Conservation (phyloP, 2,888 invertebrate genomes). For the Tipula lateralis region DNA sequence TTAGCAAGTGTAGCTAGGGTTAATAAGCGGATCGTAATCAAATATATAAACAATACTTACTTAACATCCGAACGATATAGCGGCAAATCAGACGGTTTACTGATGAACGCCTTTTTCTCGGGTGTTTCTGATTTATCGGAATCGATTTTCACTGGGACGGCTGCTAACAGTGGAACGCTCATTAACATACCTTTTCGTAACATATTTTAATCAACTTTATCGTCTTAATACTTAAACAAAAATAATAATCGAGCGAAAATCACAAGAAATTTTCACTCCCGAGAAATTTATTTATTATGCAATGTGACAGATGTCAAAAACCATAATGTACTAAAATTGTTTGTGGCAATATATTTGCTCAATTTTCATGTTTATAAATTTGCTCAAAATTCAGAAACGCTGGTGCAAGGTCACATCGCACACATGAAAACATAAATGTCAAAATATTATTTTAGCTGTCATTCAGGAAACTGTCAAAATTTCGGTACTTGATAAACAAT, state of each 20-base stretch:
- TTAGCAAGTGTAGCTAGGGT: neutral
- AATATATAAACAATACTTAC: neutral
- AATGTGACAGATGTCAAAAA: conserved; percentile 20
- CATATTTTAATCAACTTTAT: neutral
- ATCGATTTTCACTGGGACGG: conserved; percentile 37
- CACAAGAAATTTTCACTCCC: neutral
- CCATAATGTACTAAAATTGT: neutral
- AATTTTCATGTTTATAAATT: neutral
- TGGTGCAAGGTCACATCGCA: neutral
- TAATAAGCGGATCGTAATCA: neutral
- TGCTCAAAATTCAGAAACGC: neutral
- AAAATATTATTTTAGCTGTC: neutral
- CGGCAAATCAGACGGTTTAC: conserved; percentile 45
- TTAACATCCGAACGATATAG: conserved; percentile 38
- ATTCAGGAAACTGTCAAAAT: neutral
- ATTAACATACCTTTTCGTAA: neutral
- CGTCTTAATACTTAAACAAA: neutral
- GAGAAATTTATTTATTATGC: conserved; percentile 25
- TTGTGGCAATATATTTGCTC: neutral
- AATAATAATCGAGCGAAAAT: neutral
- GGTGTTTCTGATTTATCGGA: conserved; percentile 32
- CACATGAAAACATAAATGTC: neutral
- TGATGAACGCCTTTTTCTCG: conserved; percentile 34
- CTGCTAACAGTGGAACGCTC: conserved; percentile 37
- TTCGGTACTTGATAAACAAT: neutral